phyloP scores from a whole-genome alignment of 2,113 vertebrate genomes.

The Amblyornis subalaris region DNA sequence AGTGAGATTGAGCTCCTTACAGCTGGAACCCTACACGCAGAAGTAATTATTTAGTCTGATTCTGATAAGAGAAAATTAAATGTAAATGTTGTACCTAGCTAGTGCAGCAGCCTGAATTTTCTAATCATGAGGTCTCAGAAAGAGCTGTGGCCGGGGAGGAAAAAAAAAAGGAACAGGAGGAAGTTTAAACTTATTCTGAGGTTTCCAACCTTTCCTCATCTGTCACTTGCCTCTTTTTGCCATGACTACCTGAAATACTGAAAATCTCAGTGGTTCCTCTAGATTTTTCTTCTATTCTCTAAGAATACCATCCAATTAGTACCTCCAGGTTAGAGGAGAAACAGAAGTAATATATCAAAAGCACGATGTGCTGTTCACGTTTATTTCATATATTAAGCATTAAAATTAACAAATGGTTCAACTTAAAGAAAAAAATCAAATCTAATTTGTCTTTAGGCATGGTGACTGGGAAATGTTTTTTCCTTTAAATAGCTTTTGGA shows the following conservation, averaged over 20 bases:
- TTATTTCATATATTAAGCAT: not conserved
- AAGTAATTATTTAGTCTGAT: not conserved
- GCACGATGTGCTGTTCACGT: not conserved
- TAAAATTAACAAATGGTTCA: not conserved
- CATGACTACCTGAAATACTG: not conserved
- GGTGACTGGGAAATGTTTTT: not conserved
- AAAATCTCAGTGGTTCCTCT: not conserved
- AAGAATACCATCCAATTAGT: not conserved
- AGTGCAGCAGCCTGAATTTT: not conserved
- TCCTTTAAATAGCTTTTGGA: not conserved
- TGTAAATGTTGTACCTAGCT: not conserved
- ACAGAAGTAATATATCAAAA: not conserved
- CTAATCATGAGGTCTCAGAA: not conserved
- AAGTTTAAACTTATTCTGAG: not conserved
- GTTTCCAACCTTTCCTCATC: not conserved
- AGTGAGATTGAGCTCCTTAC: not conserved
- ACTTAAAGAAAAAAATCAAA: not conserved
- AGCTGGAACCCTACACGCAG: not conserved
- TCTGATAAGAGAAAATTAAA: slow-evolving; percentile 11
- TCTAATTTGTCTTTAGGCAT: not conserved
- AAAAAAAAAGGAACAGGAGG: not conserved
- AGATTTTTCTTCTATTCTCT: not conserved
- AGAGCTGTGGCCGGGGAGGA: not conserved
- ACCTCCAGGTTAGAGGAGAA: not conserved
- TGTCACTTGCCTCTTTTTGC: not conserved